A percentile compares a stretch with the other conserved stretches of the same genome.
Conservation (phyloP, 2,888 invertebrate species). For the Polydrusus pterygomalis region DNA sequence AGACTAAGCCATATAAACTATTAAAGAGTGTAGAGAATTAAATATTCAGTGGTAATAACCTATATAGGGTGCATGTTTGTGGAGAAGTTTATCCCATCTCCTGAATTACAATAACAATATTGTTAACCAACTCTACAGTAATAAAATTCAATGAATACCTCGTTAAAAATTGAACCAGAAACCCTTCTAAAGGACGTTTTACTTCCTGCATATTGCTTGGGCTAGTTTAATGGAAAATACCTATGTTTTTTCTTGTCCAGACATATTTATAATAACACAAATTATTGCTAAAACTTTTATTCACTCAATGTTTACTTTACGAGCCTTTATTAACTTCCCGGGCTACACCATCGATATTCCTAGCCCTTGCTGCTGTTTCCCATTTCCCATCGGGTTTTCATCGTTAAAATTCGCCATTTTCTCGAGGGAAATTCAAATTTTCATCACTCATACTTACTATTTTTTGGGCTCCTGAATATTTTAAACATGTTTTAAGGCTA, state of each 20-base stretch:
- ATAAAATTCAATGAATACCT: conserved; percentile 55
- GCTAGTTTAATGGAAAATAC: conserved; percentile 40
- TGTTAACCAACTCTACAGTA: conserved; percentile 42
- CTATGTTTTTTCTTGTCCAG: conserved; percentile 56
- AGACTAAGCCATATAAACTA: neutral
- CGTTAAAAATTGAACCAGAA: conserved; percentile 59
- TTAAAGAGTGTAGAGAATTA: conserved; percentile 12
- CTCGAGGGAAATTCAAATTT: conserved; percentile 50
- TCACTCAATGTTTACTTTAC: conserved; percentile 55
- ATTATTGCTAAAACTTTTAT: conserved; percentile 40
- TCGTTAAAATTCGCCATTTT: conserved; percentile 46
- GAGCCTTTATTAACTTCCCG: conserved; percentile 60
- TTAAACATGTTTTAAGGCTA: conserved; percentile 28
- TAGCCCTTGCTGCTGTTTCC: conserved; percentile 41
- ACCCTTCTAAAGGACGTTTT: conserved; percentile 58
- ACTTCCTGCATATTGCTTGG: conserved; percentile 62
- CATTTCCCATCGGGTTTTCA: conserved; percentile 41
- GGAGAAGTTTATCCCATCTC: neutral
- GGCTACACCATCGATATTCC: conserved; percentile 61
- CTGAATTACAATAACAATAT: neutral
- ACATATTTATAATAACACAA: conserved; percentile 56
- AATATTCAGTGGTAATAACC: neutral
- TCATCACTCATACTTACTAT: conserved; percentile 32
- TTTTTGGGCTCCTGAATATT: conserved; percentile 36
- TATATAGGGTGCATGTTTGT: conserved; percentile 2